These are phyloP conservation scores for Rafetus swinhoei DNA, from an alignment of 2,113 vertebrate genomes.

Conservation along the genomic window DNA sequence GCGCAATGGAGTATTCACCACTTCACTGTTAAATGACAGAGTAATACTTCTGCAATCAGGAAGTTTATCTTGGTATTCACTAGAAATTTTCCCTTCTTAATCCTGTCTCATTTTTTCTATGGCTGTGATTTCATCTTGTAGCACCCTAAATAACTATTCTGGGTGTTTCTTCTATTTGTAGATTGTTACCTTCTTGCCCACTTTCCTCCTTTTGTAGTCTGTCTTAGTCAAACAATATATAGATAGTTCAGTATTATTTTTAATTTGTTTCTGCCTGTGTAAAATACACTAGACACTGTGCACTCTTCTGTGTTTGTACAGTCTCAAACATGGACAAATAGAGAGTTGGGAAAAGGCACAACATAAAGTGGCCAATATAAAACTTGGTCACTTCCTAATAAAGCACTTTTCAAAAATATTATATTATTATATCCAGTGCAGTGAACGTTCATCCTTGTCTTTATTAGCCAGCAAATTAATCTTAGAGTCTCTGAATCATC, in stretches of 20 bases:
- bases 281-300: not conserved
- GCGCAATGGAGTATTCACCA: fast-evolving
- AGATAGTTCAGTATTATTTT: not conserved
- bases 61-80: not conserved
- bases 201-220: not conserved
- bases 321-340: not conserved
- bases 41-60: not conserved
- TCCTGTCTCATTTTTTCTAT: not conserved
- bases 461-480: not conserved
- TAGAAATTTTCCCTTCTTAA: not conserved
- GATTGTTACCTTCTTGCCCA: not conserved
- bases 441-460: not conserved
- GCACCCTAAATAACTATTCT: not conserved
- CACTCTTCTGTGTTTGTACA: not conserved
- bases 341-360: not conserved
- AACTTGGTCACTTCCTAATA: not conserved
- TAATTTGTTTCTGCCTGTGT: not conserved
- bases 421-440: not conserved
- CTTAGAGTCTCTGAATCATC: not conserved
- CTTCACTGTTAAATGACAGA: not conserved
- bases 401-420: not conserved
- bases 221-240: not conserved
- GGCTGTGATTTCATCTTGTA: not conserved
- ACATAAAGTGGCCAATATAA: not conserved
- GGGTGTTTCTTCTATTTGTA: not conserved